Evolutionary conservation across 2,888 invertebrate genomes (phyloP).

Genomic region (Metacarcinus magister): DNA sequence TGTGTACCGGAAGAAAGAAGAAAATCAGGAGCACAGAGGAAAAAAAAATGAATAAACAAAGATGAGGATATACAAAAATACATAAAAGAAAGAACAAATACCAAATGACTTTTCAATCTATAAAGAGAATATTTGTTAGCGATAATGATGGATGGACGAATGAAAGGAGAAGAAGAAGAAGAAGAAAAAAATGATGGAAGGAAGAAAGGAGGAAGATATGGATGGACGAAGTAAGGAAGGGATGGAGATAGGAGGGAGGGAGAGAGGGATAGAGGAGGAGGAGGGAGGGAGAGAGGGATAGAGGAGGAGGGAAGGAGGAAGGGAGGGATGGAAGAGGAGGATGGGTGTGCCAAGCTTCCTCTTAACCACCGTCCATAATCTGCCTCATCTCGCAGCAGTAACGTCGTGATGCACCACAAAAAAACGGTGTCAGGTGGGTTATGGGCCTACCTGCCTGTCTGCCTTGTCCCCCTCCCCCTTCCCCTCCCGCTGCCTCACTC

Average conservation of each 20-base stretch:
- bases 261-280: background rate
- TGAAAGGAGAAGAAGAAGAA: background rate
- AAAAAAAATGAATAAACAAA: background rate
- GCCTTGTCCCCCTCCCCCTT: background rate
- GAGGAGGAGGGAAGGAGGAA: background rate
- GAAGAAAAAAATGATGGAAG: too few relatives aligned
- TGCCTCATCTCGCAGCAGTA: background rate
- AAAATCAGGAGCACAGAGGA: too few relatives aligned
- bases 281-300: background rate
- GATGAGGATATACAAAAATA: background rate
- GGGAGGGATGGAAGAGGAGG: background rate
- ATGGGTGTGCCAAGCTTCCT: background rate
- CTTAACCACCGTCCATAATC: background rate
- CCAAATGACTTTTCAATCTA: background rate
- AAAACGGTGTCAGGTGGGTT: constrained; percentile 37
- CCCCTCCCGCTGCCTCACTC: background rate
- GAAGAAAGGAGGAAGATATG: too few relatives aligned
- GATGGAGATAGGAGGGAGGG: background rate
- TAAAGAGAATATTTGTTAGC: background rate
- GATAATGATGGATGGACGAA: too few relatives aligned
- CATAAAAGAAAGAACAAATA: background rate
- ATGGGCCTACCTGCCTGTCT: constrained; percentile 41
- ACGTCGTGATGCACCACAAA: background rate
- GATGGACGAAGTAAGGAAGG: background rate
- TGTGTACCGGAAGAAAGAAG: too few relatives aligned